Percentiles rank a stretch among this genome's conserved stretches.
phyloP scores from a whole-genome alignment of 2,888 invertebrate species.

The Amphipoea oculea region DNA sequence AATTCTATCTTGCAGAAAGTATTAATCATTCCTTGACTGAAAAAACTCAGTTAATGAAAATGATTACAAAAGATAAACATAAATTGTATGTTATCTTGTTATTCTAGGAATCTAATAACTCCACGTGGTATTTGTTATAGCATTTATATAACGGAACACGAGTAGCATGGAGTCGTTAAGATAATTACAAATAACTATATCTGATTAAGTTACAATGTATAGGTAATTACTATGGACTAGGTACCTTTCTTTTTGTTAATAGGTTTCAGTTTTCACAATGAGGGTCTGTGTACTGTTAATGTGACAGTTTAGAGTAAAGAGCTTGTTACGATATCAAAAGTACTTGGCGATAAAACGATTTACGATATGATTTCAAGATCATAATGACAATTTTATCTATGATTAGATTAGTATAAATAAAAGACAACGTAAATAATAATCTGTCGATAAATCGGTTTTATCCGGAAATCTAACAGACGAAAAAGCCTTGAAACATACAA shows the following conservation, averaged over 20 bases:
- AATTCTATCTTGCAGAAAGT: background rate
- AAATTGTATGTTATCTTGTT: slow-evolving; percentile 34
- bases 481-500: slow-evolving; percentile 30
- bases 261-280: background rate
- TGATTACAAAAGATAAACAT: slow-evolving; percentile 23
- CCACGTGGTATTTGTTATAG: slow-evolving; percentile 56
- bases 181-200: slow-evolving; percentile 27
- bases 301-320: slow-evolving; percentile 26
- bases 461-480: slow-evolving; percentile 18
- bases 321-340: slow-evolving; percentile 2
- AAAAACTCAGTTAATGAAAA: background rate
- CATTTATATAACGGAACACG: slow-evolving; percentile 34
- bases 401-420: slow-evolving; percentile 20
- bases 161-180: slow-evolving; percentile 39
- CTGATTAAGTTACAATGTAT: slow-evolving; percentile 10
- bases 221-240: slow-evolving; percentile 16
- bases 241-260: background rate
- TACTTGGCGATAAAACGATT: slow-evolving; percentile 32
- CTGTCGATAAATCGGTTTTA: slow-evolving; percentile 40
- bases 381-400: slow-evolving; percentile 19
- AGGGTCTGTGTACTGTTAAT: slow-evolving; percentile 13
- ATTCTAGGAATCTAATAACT: slow-evolving; percentile 42
- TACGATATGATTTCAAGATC: slow-evolving; percentile 3
- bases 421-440: slow-evolving; percentile 26
- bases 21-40: background rate